phyloP scores from a whole-genome alignment of 2,797 vertebrate species.

The Tadarida brasiliensis region DNA sequence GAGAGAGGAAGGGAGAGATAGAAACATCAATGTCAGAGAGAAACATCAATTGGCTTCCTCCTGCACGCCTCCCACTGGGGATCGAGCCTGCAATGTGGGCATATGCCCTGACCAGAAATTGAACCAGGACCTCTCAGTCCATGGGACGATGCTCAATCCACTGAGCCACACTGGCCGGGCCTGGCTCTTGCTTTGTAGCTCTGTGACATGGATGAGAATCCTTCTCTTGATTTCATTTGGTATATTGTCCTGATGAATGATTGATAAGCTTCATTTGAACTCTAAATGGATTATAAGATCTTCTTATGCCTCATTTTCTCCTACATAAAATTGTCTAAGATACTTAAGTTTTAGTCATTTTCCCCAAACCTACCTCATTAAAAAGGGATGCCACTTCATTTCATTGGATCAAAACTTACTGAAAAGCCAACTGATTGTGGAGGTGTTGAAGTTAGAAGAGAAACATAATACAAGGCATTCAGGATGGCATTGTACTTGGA shows the following conservation, averaged over 20 bases:
- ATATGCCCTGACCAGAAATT: too few species aligned
- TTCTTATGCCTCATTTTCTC: background rate
- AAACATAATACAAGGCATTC: background rate
- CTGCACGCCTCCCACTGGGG: too few species aligned
- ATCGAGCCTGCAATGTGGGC: too few species aligned
- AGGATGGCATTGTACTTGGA: background rate
- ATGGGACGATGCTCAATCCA: too few species aligned
- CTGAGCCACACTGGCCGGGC: too few species aligned
- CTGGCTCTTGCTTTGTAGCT: background rate
- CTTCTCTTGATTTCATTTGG: background rate
- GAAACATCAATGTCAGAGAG: too few species aligned
- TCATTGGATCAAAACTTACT: background rate
- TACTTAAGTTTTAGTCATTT: constrained; percentile 51
- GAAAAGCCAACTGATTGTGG: background rate
- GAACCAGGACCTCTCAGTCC: too few species aligned
- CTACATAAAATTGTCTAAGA: constrained; percentile 38
- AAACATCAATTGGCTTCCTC: too few species aligned
- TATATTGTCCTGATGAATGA: background rate
- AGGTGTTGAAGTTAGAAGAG: background rate
- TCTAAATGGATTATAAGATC: constrained; percentile 38
- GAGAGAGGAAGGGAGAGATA: too few species aligned
- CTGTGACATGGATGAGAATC: constrained; percentile 23
- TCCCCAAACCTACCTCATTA: background rate
- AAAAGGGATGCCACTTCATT: constrained; percentile 33
- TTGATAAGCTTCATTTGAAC: constrained; percentile 44